A percentile compares a stretch with the other conserved stretches of the same genome.
Conservation (phyloP, 2,888 invertebrate species). For the Caenorhabditis drosophilae region DNA sequence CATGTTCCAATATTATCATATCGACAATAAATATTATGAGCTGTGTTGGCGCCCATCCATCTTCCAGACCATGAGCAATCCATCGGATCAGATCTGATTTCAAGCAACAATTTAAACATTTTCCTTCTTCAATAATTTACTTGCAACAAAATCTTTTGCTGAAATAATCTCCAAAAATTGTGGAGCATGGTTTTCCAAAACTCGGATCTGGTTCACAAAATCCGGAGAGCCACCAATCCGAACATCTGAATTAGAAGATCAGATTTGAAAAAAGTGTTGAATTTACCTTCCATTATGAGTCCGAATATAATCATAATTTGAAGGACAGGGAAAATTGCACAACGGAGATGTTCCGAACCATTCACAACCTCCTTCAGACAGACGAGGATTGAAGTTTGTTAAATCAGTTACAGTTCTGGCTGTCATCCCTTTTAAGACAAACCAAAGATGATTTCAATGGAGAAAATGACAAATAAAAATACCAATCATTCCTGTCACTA, state of each 20-base stretch:
- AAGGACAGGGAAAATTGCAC: constrained; percentile 63
- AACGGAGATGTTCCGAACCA: constrained; percentile 67
- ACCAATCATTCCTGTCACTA: constrained; percentile 66
- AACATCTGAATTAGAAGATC: constrained; percentile 40
- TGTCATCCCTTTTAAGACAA: constrained; percentile 61
- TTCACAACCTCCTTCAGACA: constrained; percentile 54
- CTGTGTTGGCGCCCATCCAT: constrained; percentile 66
- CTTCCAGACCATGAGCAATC: constrained; percentile 64
- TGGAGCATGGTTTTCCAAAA: constrained; percentile 65
- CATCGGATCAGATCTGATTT: constrained; percentile 55
- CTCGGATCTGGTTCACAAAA: constrained; percentile 60
- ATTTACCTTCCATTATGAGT: constrained; percentile 53
- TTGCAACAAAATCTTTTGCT: constrained; percentile 65
- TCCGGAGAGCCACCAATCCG: constrained; percentile 58
- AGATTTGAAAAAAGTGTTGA: not conserved
- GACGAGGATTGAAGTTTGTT: constrained; percentile 51
- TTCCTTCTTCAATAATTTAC: constrained; percentile 18
- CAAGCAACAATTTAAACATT: not conserved
- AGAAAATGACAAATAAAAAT: not conserved
- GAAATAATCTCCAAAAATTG: constrained; percentile 60
- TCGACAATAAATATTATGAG: constrained; percentile 63
- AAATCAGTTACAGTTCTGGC: constrained; percentile 58
- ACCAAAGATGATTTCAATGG: constrained; percentile 2
- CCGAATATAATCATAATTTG: constrained; percentile 64
- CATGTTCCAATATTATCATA: constrained; percentile 59